These are phyloP conservation scores for Drosophila flavopinicola DNA, from an alignment of 2,888 invertebrate genomes.

Conservation along the genomic window DNA sequence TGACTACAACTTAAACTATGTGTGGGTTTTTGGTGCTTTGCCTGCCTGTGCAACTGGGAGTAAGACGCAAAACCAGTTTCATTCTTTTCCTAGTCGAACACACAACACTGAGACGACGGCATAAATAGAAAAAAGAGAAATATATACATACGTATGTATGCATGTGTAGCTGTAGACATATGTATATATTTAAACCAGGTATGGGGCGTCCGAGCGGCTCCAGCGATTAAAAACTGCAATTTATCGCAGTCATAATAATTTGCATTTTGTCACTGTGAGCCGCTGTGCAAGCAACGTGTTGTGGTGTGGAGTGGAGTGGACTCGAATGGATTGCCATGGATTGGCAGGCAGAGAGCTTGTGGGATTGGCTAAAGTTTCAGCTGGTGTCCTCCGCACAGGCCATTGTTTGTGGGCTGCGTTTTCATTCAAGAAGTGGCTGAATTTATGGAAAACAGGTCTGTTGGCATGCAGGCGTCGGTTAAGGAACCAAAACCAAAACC, in stretches of 20 bases:
- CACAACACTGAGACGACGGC: constrained; percentile 17
- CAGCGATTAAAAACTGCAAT: constrained; percentile 76
- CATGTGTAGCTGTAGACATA: constrained; percentile 25
- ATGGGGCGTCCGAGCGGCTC: constrained; percentile 56
- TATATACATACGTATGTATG: not conserved
- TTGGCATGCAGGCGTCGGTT: constrained; percentile 68
- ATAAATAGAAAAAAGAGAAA: constrained; percentile 24
- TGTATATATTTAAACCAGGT: constrained; percentile 38
- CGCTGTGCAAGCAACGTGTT: constrained; percentile 18
- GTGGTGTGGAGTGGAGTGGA: constrained; percentile 1
- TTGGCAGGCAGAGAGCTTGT: constrained; percentile 30
- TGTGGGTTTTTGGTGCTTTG: constrained; percentile 65
- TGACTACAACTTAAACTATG: constrained; percentile 74
- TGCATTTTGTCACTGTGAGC: constrained; percentile 76
- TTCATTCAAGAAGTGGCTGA: constrained; percentile 69
- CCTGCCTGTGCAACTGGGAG: constrained; percentile 45
- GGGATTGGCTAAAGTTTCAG: constrained; percentile 50
- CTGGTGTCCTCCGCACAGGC: constrained; percentile 44
- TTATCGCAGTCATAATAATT: constrained; percentile 79
- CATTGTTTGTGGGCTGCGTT: constrained; percentile 65
- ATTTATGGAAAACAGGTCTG: constrained; percentile 76
- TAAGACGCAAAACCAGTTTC: constrained; percentile 65
- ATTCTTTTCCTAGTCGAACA: constrained; percentile 67
- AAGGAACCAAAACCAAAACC: constrained; percentile 47
- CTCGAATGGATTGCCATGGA: constrained; percentile 28